Evolutionary conservation across 2,113 vertebrate species (phyloP).

Genomic region (Lathamus discolor): DNA sequence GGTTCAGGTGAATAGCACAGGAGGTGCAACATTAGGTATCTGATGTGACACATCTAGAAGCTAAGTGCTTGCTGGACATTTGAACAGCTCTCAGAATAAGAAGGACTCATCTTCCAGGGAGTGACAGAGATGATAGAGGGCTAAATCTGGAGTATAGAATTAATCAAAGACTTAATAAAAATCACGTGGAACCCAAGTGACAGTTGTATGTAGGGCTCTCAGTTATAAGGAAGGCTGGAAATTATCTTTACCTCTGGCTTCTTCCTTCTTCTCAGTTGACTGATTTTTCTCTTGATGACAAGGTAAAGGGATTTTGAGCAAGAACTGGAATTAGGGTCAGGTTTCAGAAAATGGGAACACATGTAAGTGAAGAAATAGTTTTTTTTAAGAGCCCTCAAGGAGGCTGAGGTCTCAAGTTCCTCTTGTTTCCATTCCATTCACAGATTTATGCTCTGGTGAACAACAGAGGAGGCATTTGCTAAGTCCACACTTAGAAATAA

Average conservation of each 20-base stretch:
- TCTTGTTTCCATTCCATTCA: neutral
- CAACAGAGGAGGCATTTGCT: neutral
- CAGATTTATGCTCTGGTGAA: neutral
- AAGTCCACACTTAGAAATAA: neutral
- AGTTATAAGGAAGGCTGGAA: neutral
- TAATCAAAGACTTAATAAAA: neutral
- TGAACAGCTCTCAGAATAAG: neutral
- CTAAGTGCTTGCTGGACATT: neutral
- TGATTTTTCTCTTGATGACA: neutral
- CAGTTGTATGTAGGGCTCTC: neutral
- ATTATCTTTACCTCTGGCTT: neutral
- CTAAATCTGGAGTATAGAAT: neutral
- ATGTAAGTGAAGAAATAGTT: neutral
- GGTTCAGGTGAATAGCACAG: neutral
- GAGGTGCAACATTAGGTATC: neutral
- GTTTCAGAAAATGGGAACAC: neutral
- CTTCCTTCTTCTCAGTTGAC: neutral
- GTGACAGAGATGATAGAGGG: neutral
- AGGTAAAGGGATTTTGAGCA: neutral
- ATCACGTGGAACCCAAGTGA: neutral
- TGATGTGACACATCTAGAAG: neutral
- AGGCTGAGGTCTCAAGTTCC: neutral
- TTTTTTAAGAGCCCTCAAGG: neutral
- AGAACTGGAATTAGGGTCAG: neutral
- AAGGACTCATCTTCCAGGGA: neutral